Evolutionary conservation across 2,888 invertebrate species (phyloP).

Genomic region (Lochmaea capreae): DNA sequence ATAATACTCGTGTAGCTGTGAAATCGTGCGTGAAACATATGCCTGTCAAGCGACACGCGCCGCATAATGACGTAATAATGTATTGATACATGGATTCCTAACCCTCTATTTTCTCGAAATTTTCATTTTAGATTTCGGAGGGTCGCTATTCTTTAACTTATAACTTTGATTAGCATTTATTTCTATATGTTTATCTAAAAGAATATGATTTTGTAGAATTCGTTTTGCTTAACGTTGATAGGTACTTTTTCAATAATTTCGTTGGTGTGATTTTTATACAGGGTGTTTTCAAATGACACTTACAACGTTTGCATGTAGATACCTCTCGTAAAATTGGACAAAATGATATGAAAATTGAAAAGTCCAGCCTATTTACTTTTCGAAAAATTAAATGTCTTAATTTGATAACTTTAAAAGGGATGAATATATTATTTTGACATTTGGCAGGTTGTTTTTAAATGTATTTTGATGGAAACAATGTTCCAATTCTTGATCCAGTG

Average conservation of each 20-base stretch:
- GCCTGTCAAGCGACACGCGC: conserved; percentile 65
- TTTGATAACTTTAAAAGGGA: too few relatives aligned
- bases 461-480: too few relatives aligned
- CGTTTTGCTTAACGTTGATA: background rate
- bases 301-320: too few relatives aligned
- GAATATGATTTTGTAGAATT: background rate
- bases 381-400: too few relatives aligned
- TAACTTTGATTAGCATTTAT: conserved; percentile 11
- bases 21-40: conserved; percentile 66
- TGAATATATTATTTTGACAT: too few relatives aligned
- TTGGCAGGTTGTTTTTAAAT: too few relatives aligned
- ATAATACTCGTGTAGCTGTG: conserved; percentile 55
- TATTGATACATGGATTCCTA: conserved; percentile 61
- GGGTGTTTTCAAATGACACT: too few relatives aligned
- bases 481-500: too few relatives aligned
- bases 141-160: conserved; percentile 37
- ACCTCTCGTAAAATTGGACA: too few relatives aligned
- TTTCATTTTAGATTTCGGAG: conserved; percentile 33
- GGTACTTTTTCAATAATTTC: background rate
- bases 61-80: conserved; percentile 66
- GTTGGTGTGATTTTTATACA: background rate
- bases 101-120: conserved; percentile 51
- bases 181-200: conserved; percentile 6
- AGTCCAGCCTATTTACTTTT: too few relatives aligned
- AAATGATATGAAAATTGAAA: too few relatives aligned